Percentiles rank a stretch among this genome's conserved stretches.
phyloP scores from a whole-genome alignment of 2,113 vertebrate genomes.

The Chascanopsetta lugubris region DNA sequence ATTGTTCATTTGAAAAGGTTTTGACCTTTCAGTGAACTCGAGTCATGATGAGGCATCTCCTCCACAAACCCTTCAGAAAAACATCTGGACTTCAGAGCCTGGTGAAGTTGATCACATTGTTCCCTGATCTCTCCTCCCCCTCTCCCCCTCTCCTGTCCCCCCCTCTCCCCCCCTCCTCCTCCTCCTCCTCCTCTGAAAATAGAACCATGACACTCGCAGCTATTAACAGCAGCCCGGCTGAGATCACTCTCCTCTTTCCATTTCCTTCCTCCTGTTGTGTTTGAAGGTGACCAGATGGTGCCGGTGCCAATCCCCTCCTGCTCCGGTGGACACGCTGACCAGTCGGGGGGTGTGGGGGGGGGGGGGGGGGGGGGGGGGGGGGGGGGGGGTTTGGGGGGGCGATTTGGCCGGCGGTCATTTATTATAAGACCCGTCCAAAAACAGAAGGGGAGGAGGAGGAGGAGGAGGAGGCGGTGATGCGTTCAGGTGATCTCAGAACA shows the following conservation, averaged over 20 bases:
- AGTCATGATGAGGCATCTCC: no score
- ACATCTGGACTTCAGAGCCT: background rate
- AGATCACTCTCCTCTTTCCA: background rate
- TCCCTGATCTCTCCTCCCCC: no score
- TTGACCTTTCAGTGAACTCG: no score
- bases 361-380: background rate
- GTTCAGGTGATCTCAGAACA: no score
- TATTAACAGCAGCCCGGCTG: background rate
- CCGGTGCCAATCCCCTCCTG: background rate
- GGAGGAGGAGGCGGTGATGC: no score
- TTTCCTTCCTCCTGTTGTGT: background rate
- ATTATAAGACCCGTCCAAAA: constrained; percentile 6
- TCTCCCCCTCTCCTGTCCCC: no score
- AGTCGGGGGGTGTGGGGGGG: background rate
- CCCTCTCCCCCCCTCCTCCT: no score
- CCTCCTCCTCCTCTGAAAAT: background rate
- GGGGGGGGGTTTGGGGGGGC: constrained; percentile 11
- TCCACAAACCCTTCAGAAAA: background rate
- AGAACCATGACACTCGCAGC: background rate
- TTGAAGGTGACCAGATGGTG: constrained; percentile 57
- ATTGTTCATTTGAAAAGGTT: no score
- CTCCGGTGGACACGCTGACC: constrained; percentile 27
- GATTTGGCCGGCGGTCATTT: constrained; percentile 48
- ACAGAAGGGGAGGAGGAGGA: no score
- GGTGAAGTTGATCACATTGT: background rate